Conservation (phyloP, 2,888 invertebrate genomes). For the Pemphredon lugubris region DNA sequence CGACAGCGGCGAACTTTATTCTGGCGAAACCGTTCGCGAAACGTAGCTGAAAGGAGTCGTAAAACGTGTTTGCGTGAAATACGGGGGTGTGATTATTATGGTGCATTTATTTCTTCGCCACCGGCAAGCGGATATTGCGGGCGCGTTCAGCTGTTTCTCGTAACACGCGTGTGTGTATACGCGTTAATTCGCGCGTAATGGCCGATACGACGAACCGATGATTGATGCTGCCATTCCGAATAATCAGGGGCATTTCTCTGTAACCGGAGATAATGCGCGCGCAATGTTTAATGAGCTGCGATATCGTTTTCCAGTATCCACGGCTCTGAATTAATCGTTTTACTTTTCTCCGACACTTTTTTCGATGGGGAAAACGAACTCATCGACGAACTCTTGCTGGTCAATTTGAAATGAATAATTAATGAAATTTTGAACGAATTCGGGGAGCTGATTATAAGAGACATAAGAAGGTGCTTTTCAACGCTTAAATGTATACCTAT, state of each 20-base stretch:
- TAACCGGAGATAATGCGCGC: slow-evolving; percentile 43
- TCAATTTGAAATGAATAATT: too few species aligned
- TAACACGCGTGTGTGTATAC: slow-evolving; percentile 1
- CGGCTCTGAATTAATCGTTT: slow-evolving; percentile 44
- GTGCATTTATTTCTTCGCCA: too few species aligned
- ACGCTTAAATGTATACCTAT: too few species aligned
- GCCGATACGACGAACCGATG: slow-evolving; percentile 32
- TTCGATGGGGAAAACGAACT: not conserved
- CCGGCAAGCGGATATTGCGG: not conserved
- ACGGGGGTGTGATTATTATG: not conserved
- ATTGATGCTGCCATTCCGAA: slow-evolving; percentile 51
- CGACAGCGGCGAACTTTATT: too few species aligned
- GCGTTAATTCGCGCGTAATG: slow-evolving; percentile 27
- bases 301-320: slow-evolving; percentile 41
- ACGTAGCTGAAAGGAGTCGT: slow-evolving; percentile 5
- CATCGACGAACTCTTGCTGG: not conserved
- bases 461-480: too few species aligned
- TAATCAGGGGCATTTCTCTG: slow-evolving; percentile 45
- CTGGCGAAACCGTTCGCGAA: not conserved
- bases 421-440: too few species aligned
- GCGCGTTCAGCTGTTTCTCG: not conserved
- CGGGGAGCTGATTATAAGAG: too few species aligned
- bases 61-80: slow-evolving; percentile 4
- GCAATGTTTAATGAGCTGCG: slow-evolving; percentile 54
- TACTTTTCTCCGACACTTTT: slow-evolving; percentile 3